phyloP scores from a whole-genome alignment of 2,113 vertebrate genomes.

The Proteles cristata region DNA sequence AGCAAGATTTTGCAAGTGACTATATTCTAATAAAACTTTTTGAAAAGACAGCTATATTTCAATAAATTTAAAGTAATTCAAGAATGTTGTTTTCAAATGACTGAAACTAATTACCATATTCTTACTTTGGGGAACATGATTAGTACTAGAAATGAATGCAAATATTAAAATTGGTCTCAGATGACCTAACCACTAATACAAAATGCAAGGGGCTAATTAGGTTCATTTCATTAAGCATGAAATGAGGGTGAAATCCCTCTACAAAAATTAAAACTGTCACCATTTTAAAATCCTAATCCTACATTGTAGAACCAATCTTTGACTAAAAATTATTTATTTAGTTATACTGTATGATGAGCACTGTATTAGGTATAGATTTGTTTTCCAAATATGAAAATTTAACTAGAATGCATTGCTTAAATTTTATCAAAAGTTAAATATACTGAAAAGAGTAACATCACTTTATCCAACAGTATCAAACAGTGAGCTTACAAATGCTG shows the following conservation, averaged over 20 bases:
- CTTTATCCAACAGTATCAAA: not conserved
- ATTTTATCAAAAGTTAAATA: not conserved
- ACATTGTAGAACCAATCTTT: not conserved
- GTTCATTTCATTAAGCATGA: slow-evolving; percentile 64
- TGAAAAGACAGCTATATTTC: not conserved
- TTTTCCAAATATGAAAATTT: not conserved
- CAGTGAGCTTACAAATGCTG: not conserved
- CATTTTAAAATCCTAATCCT: slow-evolving; percentile 16
- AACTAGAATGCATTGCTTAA: not conserved
- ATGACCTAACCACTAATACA: slow-evolving; percentile 44
- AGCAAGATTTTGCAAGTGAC: not conserved
- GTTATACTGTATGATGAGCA: not conserved
- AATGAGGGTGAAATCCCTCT: slow-evolving; percentile 36
- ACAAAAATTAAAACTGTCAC: slow-evolving; percentile 47
- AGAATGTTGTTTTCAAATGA: not conserved
- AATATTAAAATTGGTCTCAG: slow-evolving; percentile 56
- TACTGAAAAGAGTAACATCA: not conserved
- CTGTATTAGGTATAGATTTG: not conserved
- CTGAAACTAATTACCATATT: not conserved
- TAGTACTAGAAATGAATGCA: slow-evolving; percentile 48
- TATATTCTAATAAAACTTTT: not conserved
- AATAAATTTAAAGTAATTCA: not conserved
- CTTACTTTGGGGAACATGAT: not conserved
- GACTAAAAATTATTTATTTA: not conserved
- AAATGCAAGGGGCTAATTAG: slow-evolving; percentile 52